Conservation (phyloP, 2,113 vertebrate species). For the crab-eating macaque (Macaca fascicularis) region T2T-MFA8v1.1 NC_088389.1:110414501-110415000, state of each 20-base stretch:
- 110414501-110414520: background rate
- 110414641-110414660: background rate
- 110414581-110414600: no score
- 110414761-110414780: background rate
- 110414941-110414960: background rate
- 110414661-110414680: background rate
- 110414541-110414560: background rate
- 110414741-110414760: background rate
- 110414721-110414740: background rate
- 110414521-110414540: background rate
- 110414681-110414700: background rate
- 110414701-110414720: background rate
- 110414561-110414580: no score
- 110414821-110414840: background rate
- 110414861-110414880: background rate
- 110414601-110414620: no score
- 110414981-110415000: background rate
- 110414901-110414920: background rate
- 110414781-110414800: background rate
- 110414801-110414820: background rate
- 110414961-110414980: background rate
- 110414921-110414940: background rate
- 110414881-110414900: background rate
- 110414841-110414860: background rate
- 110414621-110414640: background rate